Base-by-base conservation (phyloP, 2,113 vertebrate genomes). In the Chloropsis cyanopogon region DNA sequence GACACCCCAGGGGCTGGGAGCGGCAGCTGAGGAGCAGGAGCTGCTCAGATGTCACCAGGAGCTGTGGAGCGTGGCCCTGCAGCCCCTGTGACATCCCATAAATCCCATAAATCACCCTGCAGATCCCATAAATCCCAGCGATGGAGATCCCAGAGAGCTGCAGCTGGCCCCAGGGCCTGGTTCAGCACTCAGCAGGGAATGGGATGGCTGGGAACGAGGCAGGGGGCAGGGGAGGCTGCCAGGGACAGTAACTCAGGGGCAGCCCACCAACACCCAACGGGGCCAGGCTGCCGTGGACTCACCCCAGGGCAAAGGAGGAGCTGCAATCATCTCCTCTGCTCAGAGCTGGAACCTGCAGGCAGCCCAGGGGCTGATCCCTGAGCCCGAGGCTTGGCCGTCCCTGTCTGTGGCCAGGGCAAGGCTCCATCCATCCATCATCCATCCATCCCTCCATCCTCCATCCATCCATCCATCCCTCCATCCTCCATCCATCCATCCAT, bases 71-170 rank as follows among this genome's bases (percentile, higher is more conserved):
- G 86, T 24, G 79, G 87, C 82, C 96, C 96, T 86, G 59, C 78
- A 94, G 78, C 85, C 85, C 85, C 76, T 14, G 86, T 24, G 79
- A 94, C 79, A 49, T 53, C 42, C 82, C 92, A 69, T 78, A 95
- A 88, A 8, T 97, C 95, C 37, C 37, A 37, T 37, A 37, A 37
- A 37, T 37, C 37, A 37, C 82, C 96, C 96, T 86, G 59, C 78
- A 94, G 78, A n/a, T n/a, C n/a, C n/a, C n/a, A n/a, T n/a, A n/a
- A 95, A 93, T 94, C 88, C 82, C 78, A 92, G 24, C 70, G 63
- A 33, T 76, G 72, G 59, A 82, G 60, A 49, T 49, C 77, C 90
- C 93, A 78, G 35, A 26, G 82, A 15, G 60, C 14, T 86, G 68
- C 87, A 11, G 16, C 33, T 92, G 96, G 93, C 61, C 96, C 42